Conservation (phyloP, 2,797 vertebrate genomes). For the Intellagama lesueurii region DNA sequence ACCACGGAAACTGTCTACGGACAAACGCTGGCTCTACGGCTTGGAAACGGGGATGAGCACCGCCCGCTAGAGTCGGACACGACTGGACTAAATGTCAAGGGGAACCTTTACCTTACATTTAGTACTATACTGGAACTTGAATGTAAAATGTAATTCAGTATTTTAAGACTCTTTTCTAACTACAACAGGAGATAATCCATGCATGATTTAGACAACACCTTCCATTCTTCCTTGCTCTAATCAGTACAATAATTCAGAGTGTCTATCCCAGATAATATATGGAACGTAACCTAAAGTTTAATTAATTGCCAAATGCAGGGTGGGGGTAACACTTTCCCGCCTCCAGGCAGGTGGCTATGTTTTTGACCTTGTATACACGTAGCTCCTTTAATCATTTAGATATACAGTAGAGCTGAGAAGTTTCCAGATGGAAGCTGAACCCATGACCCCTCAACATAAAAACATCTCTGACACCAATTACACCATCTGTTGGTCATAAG, state of each 20-base stretch:
- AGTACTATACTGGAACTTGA: background rate
- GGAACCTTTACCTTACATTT: no score
- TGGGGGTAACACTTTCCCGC: constrained; percentile 45
- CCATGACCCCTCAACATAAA: constrained; percentile 76
- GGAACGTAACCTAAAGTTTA: background rate
- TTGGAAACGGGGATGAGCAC: no score
- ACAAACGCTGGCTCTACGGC: no score
- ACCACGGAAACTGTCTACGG: no score
- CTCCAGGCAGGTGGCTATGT: constrained; percentile 66
- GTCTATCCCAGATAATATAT: constrained; percentile 39
- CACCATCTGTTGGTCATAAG: constrained; percentile 85
- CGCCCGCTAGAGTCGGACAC: no score
- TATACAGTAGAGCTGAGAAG: constrained; percentile 67
- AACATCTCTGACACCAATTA: constrained; percentile 79
- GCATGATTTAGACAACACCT: constrained; percentile 24
- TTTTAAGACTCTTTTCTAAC: background rate
- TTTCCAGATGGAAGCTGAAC: constrained; percentile 82
- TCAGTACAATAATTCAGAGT: constrained; percentile 18
- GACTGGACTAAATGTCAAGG: no score
- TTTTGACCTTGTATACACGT: constrained; percentile 63
- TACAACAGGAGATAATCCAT: constrained; percentile 5
- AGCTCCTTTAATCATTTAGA: constrained; percentile 72
- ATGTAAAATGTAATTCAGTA: background rate
- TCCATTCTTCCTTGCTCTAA: background rate
- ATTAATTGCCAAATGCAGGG: constrained; percentile 31